These are phyloP conservation scores for Bugula neritina DNA, from an alignment of 2,888 invertebrate species.

Conservation along the genomic window DNA sequence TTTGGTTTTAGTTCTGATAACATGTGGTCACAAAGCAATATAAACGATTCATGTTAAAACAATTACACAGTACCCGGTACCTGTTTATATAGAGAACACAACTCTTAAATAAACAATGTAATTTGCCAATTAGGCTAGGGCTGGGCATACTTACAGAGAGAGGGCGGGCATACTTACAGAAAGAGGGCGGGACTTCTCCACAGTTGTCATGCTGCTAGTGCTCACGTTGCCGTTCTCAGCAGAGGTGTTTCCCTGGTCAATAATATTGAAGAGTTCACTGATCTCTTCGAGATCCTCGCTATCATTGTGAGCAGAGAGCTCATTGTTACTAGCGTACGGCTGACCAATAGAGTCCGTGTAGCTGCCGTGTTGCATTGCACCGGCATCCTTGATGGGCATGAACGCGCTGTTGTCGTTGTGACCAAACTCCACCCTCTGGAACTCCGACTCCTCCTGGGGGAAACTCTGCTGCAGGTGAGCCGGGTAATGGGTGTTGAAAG, in stretches of 20 bases:
- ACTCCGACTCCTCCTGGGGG: neutral
- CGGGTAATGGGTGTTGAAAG: neutral
- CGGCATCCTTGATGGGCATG: conserved; percentile 17
- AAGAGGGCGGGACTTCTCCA: neutral
- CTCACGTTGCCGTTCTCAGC: neutral
- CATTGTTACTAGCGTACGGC: neutral
- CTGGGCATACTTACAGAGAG: too few species aligned
- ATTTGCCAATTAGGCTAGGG: too few species aligned
- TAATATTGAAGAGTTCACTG: conserved; percentile 5
- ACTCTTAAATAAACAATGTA: too few species aligned
- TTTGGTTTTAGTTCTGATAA: too few species aligned
- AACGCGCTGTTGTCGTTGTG: conserved; percentile 6
- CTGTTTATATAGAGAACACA: too few species aligned
- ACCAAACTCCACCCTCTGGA: neutral
- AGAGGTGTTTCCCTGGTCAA: neutral
- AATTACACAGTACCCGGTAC: too few species aligned
- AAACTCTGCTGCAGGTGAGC: neutral
- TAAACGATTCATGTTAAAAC: too few species aligned
- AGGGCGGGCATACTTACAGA: too few species aligned
- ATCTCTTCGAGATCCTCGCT: conserved; percentile 14
- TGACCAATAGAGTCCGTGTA: neutral
- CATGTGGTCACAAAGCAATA: too few species aligned
- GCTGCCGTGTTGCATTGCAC: neutral
- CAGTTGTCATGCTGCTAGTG: neutral
- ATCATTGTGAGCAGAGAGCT: neutral